phyloP scores from a whole-genome alignment of 1,140 invertebrate species.

The Andricus grossulariae region DNA sequence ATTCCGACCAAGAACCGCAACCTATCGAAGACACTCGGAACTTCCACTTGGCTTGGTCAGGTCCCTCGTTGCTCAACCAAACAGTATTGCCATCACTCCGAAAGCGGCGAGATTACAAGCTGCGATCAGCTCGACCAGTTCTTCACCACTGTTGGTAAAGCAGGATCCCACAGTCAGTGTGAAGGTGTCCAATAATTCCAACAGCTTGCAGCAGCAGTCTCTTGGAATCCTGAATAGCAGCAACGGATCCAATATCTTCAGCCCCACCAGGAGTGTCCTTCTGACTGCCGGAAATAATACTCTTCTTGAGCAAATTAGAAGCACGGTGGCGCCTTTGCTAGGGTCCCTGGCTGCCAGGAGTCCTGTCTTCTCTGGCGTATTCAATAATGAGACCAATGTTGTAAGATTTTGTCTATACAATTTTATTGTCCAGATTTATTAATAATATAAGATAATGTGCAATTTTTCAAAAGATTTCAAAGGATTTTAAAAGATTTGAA shows the following conservation, averaged over 20 bases:
- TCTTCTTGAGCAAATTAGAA: constrained; percentile 68
- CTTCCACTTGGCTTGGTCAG: constrained; percentile 43
- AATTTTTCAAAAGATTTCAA: not conserved
- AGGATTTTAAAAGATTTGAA: not conserved
- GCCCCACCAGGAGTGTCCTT: constrained; percentile 62
- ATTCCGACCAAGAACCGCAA: constrained; percentile 67
- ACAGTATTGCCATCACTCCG: constrained; percentile 65
- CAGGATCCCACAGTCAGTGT: constrained; percentile 61
- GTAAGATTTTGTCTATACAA: constrained; percentile 52
- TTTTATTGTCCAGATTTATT: constrained; percentile 30
- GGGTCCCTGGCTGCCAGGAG: constrained; percentile 65
- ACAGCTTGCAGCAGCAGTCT: constrained; percentile 29
- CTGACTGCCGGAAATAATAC: constrained; percentile 61
- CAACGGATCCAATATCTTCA: constrained; percentile 69
- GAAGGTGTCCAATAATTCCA: constrained; percentile 55
- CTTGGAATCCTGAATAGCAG: constrained; percentile 59
- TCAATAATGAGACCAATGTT: constrained; percentile 62
- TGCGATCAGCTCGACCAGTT: not conserved
- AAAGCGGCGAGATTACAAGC: constrained; percentile 36
- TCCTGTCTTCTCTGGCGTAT: constrained; percentile 65
- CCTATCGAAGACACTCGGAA: constrained; percentile 70
- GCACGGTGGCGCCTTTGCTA: constrained; percentile 71
- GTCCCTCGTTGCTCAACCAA: constrained; percentile 37
- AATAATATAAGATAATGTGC: not conserved
- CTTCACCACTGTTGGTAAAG: constrained; percentile 51